phyloP scores from a whole-genome alignment of 2,888 invertebrate species.

The Scaptomyza reducta region DNA sequence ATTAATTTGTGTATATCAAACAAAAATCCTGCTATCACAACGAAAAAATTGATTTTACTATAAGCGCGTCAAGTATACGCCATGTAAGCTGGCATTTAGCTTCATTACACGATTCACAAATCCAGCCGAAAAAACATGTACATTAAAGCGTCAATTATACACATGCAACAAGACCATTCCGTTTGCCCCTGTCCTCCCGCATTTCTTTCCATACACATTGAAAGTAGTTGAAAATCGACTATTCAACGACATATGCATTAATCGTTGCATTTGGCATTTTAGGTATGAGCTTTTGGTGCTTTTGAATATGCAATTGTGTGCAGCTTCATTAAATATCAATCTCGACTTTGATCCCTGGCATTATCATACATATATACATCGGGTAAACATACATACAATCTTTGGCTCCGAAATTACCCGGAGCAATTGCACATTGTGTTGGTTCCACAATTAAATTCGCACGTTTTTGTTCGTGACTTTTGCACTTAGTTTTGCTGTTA shows the following conservation, averaged over 20 bases:
- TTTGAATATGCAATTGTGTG: background rate
- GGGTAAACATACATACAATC: slow-evolving; percentile 1
- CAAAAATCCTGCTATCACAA: background rate
- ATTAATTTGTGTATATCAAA: slow-evolving; percentile 8
- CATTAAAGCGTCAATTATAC: slow-evolving; percentile 36
- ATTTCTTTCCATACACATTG: background rate
- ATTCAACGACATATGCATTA: slow-evolving; percentile 37
- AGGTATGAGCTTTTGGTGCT: background rate
- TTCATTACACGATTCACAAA: slow-evolving; percentile 17
- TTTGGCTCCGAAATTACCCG: background rate
- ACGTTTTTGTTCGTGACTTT: slow-evolving; percentile 9
- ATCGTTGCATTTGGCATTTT: slow-evolving; percentile 29
- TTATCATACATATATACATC: background rate
- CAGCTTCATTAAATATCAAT: slow-evolving; percentile 41
- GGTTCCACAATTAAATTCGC: slow-evolving; percentile 28
- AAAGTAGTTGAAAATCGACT: slow-evolving; percentile 39
- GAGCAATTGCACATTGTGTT: slow-evolving; percentile 7
- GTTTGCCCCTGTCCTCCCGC: too few relatives aligned
- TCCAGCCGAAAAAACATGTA: slow-evolving; percentile 12
- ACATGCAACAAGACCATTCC: slow-evolving; percentile 1
- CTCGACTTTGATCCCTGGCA: background rate
- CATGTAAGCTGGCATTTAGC: slow-evolving; percentile 4
- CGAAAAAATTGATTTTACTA: background rate
- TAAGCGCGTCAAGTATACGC: slow-evolving; percentile 20
- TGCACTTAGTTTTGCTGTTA: background rate